Percentiles rank a stretch among this genome's conserved stretches.
Conservation (phyloP, 2,888 invertebrate species). For the Pyrrhia umbra region DNA sequence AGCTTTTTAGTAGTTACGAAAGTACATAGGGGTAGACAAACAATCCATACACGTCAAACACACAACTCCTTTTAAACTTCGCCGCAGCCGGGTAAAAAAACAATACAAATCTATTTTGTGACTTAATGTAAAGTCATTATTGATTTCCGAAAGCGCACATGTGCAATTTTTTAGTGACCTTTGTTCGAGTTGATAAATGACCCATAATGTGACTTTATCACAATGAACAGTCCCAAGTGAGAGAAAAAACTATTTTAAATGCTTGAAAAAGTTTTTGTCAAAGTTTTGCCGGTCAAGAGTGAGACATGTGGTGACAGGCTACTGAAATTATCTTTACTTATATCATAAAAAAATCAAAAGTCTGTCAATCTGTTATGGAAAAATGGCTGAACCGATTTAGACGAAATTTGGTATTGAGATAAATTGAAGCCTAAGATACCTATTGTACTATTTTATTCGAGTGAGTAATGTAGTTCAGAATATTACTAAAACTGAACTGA, state of each 20-base stretch:
- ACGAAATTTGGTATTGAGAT: too few species aligned
- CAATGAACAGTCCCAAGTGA: slow-evolving; percentile 45
- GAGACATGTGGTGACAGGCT: slow-evolving; percentile 28
- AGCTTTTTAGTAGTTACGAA: too few species aligned
- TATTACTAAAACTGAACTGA: too few species aligned
- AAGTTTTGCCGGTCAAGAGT: background rate
- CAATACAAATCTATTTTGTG: background rate
- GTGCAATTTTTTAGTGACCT: slow-evolving; percentile 52
- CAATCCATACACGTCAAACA: too few species aligned
- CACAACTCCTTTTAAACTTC: too few species aligned
- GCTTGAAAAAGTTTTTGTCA: slow-evolving; percentile 10
- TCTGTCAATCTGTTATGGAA: too few species aligned
- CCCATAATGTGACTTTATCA: slow-evolving; percentile 64
- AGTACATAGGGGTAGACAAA: too few species aligned
- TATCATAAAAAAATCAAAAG: background rate
- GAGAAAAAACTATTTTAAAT: slow-evolving; percentile 14
- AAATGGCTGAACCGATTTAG: too few species aligned
- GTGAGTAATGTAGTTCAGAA: too few species aligned
- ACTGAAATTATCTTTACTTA: slow-evolving; percentile 1
- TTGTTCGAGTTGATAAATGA: slow-evolving; percentile 68
- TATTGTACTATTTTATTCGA: too few species aligned
- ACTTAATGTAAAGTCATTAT: background rate
- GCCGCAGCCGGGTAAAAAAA: too few species aligned
- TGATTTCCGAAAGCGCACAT: slow-evolving; percentile 43
- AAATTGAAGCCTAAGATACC: too few species aligned